Conservation (phyloP, 2,113 vertebrate species). For the Daboia siamensis region DNA sequence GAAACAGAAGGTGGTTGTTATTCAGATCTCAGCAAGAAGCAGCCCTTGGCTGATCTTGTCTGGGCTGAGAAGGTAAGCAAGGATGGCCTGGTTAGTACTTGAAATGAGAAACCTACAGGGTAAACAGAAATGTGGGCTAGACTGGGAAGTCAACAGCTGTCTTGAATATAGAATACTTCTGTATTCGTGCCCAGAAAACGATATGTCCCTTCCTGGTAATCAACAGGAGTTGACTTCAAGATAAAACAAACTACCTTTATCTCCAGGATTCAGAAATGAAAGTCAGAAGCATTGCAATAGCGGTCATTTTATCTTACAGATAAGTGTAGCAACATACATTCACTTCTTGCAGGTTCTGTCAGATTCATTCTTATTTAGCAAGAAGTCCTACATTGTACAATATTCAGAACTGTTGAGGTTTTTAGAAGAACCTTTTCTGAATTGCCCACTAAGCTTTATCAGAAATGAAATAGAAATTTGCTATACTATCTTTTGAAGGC, state of each 20-base stretch:
- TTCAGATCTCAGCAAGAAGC: neutral
- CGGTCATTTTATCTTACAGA: neutral
- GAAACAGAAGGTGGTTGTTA: neutral
- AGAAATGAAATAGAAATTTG: neutral
- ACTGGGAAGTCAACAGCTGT: neutral
- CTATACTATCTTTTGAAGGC: neutral
- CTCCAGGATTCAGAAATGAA: neutral
- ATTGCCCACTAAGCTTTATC: neutral
- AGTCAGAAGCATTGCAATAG: neutral
- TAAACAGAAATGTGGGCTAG: neutral
- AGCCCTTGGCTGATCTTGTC: neutral
- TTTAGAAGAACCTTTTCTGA: neutral
- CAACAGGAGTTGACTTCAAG: neutral
- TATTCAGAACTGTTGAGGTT: neutral
- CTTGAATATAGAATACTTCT: neutral
- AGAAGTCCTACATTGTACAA: neutral
- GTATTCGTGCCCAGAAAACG: neutral
- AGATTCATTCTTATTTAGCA: neutral
- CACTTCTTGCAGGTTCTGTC: neutral
- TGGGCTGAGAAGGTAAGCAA: neutral
- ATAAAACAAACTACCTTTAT: neutral
- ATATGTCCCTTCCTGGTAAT: neutral
- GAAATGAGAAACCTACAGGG: neutral
- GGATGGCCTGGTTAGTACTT: neutral
- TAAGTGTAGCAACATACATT: neutral